Conservation (phyloP, 2,797 vertebrate genomes). For the Spinibarbus caldwelli region DNA sequence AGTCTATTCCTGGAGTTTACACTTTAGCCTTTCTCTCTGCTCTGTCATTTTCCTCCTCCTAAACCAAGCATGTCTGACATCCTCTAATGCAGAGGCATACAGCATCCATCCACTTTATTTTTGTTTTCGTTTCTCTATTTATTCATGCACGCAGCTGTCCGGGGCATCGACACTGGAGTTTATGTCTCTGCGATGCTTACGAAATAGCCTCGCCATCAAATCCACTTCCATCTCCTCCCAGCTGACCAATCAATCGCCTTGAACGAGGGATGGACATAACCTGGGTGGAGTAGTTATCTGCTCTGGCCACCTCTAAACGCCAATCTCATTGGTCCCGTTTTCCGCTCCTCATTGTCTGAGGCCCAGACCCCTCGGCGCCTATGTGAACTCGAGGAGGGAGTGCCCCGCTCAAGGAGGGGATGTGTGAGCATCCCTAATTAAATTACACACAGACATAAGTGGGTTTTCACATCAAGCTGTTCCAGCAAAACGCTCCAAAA, state of each 20-base stretch:
- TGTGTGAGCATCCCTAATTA: conserved; percentile 73
- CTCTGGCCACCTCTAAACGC: conserved; percentile 17
- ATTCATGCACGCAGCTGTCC: conserved; percentile 81
- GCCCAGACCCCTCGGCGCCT: conserved; percentile 69
- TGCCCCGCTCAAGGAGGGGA: conserved; percentile 61
- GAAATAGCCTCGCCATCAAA: conserved; percentile 76
- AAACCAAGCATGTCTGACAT: conserved; percentile 43
- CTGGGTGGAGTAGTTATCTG: conserved; percentile 3
- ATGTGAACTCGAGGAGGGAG: conserved; percentile 55
- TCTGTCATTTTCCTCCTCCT: no score
- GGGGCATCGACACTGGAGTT: conserved; percentile 68
- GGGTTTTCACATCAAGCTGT: conserved; percentile 75
- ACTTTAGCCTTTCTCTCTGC: conserved; percentile 2
- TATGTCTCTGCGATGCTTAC: conserved; percentile 74
- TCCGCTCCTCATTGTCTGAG: conserved; percentile 31
- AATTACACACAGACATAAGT: conserved; percentile 76
- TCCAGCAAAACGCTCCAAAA: conserved; percentile 71
- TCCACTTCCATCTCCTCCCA: conserved; percentile 67
- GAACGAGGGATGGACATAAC: background rate
- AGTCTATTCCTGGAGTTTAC: conserved; percentile 2
- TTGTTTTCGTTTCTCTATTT: conserved; percentile 83
- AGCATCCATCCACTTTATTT: conserved; percentile 82
- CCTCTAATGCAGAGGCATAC: conserved; percentile 69
- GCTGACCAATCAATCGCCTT: background rate
- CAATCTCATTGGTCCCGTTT: conserved; percentile 37